Percentiles rank a stretch among this genome's conserved stretches.
Conservation (phyloP, 2,113 vertebrate species). For the Australoheros scitulus region DNA sequence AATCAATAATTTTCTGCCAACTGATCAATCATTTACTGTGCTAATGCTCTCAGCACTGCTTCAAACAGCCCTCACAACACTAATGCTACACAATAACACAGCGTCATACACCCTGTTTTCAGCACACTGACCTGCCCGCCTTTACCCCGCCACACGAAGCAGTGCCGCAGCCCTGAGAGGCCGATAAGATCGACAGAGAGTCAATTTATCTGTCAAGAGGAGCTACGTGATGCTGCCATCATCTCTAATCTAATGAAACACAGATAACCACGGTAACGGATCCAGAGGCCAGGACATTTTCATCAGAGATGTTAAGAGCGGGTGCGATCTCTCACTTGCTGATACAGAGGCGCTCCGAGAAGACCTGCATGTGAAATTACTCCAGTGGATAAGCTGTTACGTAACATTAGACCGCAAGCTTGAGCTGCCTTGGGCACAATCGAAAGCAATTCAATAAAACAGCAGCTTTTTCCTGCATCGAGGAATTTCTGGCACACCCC, state of each 20-base stretch:
- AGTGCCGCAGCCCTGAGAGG: conserved; percentile 18
- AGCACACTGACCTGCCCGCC: conserved; percentile 37
- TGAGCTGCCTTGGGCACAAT: neutral
- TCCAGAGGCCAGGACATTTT: conserved; percentile 24
- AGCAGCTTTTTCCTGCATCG: neutral
- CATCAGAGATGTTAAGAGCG: conserved; percentile 29
- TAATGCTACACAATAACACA: neutral
- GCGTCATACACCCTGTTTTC: conserved; percentile 15
- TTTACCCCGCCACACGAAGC: conserved; percentile 27
- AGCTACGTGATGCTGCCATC: conserved; percentile 52
- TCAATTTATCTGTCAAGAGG: conserved; percentile 60
- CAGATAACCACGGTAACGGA: conserved; percentile 49
- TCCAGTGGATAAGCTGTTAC: conserved; percentile 17
- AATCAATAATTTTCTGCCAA: neutral
- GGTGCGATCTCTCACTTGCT: conserved; percentile 4
- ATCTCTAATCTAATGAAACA: conserved; percentile 55
- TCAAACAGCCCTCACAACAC: neutral
- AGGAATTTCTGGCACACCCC: neutral
- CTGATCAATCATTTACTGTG: neutral
- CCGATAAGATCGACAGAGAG: conserved; percentile 45
- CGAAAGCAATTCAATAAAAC: neutral
- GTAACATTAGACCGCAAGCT: neutral
- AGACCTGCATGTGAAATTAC: conserved; percentile 24
- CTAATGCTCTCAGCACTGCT: neutral
- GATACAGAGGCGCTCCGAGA: neutral